These are phyloP conservation scores for Nineta flava DNA, from an alignment of 2,888 invertebrate genomes.

Conservation along the genomic window DNA sequence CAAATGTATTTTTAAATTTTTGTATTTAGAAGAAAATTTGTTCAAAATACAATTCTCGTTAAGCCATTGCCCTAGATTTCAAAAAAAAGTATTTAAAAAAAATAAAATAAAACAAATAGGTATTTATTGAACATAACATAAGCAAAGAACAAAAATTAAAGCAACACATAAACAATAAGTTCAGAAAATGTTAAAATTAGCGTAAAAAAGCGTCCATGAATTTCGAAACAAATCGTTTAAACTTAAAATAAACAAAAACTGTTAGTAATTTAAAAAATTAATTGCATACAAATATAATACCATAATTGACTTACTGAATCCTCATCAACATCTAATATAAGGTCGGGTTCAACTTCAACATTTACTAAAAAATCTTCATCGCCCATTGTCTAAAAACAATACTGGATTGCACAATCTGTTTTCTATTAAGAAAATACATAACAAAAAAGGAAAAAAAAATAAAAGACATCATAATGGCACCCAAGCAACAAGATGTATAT, in stretches of 20 bases:
- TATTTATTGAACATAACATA: too few species aligned
- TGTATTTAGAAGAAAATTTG: too few species aligned
- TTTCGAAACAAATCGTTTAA: too few species aligned
- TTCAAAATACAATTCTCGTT: too few species aligned
- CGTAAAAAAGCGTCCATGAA: too few species aligned
- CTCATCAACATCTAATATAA: slow-evolving; percentile 7
- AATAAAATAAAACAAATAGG: too few species aligned
- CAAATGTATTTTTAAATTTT: too few species aligned
- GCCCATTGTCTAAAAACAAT: slow-evolving; percentile 5
- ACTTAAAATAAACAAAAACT: neutral
- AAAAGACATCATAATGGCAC: slow-evolving; percentile 4
- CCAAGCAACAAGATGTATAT: neutral
- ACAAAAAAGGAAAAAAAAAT: neutral
- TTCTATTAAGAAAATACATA: neutral
- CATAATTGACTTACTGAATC: slow-evolving; percentile 1
- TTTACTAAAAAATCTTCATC: slow-evolving; percentile 2
- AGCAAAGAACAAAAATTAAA: too few species aligned
- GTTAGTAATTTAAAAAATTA: neutral
- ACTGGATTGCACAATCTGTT: neutral
- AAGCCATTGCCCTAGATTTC: too few species aligned
- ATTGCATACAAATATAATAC: neutral
- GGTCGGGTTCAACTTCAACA: slow-evolving; percentile 7
- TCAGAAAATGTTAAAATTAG: too few species aligned
- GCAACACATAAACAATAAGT: too few species aligned
- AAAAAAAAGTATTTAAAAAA: too few species aligned